Conservation (phyloP, 2,797 vertebrate genomes). For the Hozukius guyotensis region DNA sequence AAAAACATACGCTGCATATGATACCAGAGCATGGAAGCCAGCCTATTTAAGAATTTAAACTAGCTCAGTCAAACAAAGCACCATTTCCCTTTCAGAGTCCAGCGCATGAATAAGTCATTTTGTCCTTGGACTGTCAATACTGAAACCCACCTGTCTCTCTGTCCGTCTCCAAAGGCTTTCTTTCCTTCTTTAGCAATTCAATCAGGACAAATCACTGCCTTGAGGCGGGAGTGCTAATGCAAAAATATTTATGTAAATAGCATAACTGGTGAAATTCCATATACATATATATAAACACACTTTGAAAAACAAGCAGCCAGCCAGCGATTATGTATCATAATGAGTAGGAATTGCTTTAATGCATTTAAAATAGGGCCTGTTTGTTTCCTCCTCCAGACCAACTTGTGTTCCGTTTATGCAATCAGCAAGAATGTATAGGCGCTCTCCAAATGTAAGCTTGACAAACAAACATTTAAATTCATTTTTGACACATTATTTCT, state of each 20-base stretch:
- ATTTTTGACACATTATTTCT: background rate
- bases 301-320: slow-evolving; percentile 1
- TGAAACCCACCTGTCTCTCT: background rate
- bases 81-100: slow-evolving; percentile 15
- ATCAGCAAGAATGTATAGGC: background rate
- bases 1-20: background rate
- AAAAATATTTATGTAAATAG: slow-evolving; percentile 12
- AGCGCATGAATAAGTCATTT: slow-evolving; percentile 45
- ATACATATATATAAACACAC: background rate
- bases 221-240: background rate
- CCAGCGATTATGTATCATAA: background rate
- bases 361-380: background rate
- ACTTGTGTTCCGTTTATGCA: background rate
- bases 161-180: background rate
- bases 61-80: slow-evolving; percentile 10
- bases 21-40: background rate
- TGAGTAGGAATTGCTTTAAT: background rate
- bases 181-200: background rate
- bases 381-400: background rate
- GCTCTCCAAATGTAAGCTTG: background rate
- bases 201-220: slow-evolving; percentile 18
- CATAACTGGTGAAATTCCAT: background rate
- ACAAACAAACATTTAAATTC: background rate
- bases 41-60: slow-evolving; percentile 3
- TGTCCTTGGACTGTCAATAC: slow-evolving; percentile 36